These are phyloP conservation scores for Calvadosia cruxmelitensis DNA, from an alignment of 30 jellyfish, hydroid and myxozoan species.

Conservation along the genomic window DNA sequence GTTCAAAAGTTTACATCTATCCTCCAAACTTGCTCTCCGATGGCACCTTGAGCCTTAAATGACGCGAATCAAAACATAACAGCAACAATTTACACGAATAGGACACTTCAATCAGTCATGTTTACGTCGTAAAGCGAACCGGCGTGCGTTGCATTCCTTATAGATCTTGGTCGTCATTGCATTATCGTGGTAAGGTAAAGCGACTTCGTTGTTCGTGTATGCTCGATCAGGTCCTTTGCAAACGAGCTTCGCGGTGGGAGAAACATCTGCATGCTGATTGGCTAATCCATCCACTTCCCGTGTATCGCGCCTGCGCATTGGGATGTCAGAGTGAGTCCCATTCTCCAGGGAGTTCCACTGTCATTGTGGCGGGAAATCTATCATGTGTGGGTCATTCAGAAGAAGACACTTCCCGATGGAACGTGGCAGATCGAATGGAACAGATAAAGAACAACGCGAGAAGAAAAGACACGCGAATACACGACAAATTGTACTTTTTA, in stretches of 20 bases:
- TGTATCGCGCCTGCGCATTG: slow-evolving; percentile 62
- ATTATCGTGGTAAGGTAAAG: background rate
- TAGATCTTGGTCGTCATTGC: background rate
- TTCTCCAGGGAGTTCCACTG: background rate
- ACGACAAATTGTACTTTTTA: too few relatives aligned
- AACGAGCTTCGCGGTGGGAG: slow-evolving; percentile 99
- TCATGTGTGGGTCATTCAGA: background rate
- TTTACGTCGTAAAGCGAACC: background rate
- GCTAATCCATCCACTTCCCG: slow-evolving; percentile 37
- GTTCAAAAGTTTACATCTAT: too few relatives aligned
- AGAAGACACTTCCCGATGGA: too few relatives aligned
- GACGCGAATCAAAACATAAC: too few relatives aligned
- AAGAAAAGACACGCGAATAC: too few relatives aligned
- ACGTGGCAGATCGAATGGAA: too few relatives aligned
- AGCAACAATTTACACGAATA: background rate
- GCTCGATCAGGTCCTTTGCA: slow-evolving; percentile 18
- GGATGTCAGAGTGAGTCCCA: slow-evolving; percentile 3
- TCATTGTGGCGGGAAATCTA: slow-evolving; percentile 34
- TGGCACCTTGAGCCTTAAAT: too few relatives aligned
- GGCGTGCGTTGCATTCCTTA: background rate
- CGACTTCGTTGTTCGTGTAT: slow-evolving; percentile 9
- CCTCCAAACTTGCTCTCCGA: too few relatives aligned
- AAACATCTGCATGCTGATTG: slow-evolving; percentile 66
- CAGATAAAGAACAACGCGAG: too few relatives aligned
- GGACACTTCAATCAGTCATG: background rate